Evolutionary conservation across 1,140 invertebrate species (phyloP), one percentile per base, ranked within the genome.

Genomic region (Acromyrmex heyeri): DNA sequence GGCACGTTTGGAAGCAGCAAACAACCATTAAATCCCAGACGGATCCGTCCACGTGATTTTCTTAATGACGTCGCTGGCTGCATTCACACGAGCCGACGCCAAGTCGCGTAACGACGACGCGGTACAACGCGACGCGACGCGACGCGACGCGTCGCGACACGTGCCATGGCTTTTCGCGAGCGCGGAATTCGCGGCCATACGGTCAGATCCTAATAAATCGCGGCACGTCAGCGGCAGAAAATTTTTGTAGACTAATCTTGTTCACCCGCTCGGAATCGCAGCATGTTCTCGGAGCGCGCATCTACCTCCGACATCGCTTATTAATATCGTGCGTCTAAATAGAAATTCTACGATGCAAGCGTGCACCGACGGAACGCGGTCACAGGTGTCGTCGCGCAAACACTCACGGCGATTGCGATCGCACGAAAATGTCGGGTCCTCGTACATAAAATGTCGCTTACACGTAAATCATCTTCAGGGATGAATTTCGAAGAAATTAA

Each of bases 241-340:
- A 87, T 88, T 89, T 89, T 89, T 88, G 18, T 57, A 89, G 86
- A 89, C 82, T 55, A 18, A 59, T 62, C 72, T 12, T 30, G 34
- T 38, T 57, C 59, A 78, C n/a, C 30, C 67, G n/a, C 34, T 79
- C 24, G 24, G 76, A 34, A 77, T 34, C 69, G 55, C 1, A 12
- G 1, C 38, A 24, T n/a, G 61, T 34, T 86, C 67, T 78, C 65
- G 27, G n/a, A 12, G 1, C 57, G 16, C 34, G 34, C 48, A 16
- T 62, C n/a, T 24, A 7, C n/a, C 27, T 8, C 14, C 50, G 12
- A 24, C 57, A 61, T 75, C 73, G 65, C 75, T 72, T 90, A 90
- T 90, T 90, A 90, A 90, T 90, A 90, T 85, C 88, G n/a, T 50
- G 69, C 12, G 34, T 85, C 79, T 87, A 85, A 79, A 90, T 85